A percentile compares a stretch with the other conserved stretches of the same genome.
Conservation (phyloP, 2,888 invertebrate species). For the Oscheius myriophilus region DNA sequence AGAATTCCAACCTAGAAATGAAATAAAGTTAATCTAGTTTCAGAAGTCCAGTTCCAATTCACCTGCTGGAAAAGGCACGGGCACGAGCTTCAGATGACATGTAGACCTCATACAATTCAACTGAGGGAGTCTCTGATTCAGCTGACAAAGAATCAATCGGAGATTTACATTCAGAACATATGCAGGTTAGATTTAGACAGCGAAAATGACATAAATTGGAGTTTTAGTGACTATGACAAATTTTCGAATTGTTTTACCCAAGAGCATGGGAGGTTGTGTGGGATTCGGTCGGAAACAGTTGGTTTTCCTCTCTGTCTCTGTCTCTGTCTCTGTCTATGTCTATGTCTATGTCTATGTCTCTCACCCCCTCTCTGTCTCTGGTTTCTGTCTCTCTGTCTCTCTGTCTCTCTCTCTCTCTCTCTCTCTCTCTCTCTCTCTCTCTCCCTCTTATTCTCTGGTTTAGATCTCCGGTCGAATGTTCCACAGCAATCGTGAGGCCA, state of each 20-base stretch:
- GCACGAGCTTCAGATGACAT: conserved; percentile 38
- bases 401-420: background rate
- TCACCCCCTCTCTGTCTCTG: background rate
- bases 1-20: background rate
- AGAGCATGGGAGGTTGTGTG: conserved; percentile 52
- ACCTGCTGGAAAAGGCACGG: conserved; percentile 54
- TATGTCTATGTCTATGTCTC: background rate
- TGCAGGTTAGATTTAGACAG: conserved; percentile 36
- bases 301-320: background rate
- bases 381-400: conserved; percentile 39
- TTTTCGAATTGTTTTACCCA: conserved; percentile 39
- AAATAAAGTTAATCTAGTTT: background rate
- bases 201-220: background rate
- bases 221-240: conserved; percentile 32
- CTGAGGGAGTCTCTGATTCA: conserved; percentile 37
- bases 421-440: background rate
- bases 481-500: conserved; percentile 47
- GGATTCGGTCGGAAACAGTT: conserved; percentile 49
- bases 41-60: conserved; percentile 50
- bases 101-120: conserved; percentile 40
- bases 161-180: conserved; percentile 44
- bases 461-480: conserved; percentile 56
- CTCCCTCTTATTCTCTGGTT: background rate
- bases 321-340: background rate
- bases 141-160: conserved; percentile 46